Percentiles rank a stretch among this genome's conserved stretches.
phyloP scores from a whole-genome alignment of 2,888 invertebrate species.

The Metalampra italica region DNA sequence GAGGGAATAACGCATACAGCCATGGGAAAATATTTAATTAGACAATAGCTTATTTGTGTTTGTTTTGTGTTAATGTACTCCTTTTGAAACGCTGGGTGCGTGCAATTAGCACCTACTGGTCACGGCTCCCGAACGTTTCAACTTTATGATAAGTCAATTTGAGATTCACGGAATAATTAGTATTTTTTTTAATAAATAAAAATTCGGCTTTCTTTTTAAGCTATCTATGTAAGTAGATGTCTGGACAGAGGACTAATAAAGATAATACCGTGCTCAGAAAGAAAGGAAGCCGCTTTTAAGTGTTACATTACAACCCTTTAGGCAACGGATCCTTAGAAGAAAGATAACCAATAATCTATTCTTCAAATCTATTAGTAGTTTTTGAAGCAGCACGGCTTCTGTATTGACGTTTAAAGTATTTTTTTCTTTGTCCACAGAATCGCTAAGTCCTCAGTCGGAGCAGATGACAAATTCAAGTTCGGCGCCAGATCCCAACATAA shows the following conservation, averaged over 20 bases:
- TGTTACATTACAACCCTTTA: slow-evolving; percentile 59
- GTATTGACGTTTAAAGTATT: neutral
- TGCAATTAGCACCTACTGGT: slow-evolving; percentile 66
- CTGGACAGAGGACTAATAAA: slow-evolving; percentile 58
- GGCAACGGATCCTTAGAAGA: slow-evolving; percentile 29
- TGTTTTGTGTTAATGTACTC: slow-evolving; percentile 75
- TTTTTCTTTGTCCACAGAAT: slow-evolving; percentile 57
- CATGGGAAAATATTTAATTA: slow-evolving; percentile 78
- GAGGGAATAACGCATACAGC: slow-evolving; percentile 42
- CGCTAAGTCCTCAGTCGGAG: slow-evolving; percentile 69
- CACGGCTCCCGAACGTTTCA: slow-evolving; percentile 45
- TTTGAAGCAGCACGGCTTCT: neutral
- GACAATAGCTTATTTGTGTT: slow-evolving; percentile 77
- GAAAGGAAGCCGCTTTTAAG: slow-evolving; percentile 33
- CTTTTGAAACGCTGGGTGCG: slow-evolving; percentile 59
- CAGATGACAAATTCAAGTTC: slow-evolving; percentile 62
- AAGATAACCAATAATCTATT: slow-evolving; percentile 54
- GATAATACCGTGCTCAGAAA: slow-evolving; percentile 39
- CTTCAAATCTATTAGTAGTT: slow-evolving; percentile 25
- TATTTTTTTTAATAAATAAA: slow-evolving; percentile 15
- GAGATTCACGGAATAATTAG: slow-evolving; percentile 39
- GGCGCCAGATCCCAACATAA: slow-evolving; percentile 67
- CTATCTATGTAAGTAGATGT: slow-evolving; percentile 19
- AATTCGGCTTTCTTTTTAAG: slow-evolving; percentile 12
- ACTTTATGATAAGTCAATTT: slow-evolving; percentile 66